phyloP scores from a whole-genome alignment of 1,140 invertebrate genomes.

The Drosophila asahinai region DNA sequence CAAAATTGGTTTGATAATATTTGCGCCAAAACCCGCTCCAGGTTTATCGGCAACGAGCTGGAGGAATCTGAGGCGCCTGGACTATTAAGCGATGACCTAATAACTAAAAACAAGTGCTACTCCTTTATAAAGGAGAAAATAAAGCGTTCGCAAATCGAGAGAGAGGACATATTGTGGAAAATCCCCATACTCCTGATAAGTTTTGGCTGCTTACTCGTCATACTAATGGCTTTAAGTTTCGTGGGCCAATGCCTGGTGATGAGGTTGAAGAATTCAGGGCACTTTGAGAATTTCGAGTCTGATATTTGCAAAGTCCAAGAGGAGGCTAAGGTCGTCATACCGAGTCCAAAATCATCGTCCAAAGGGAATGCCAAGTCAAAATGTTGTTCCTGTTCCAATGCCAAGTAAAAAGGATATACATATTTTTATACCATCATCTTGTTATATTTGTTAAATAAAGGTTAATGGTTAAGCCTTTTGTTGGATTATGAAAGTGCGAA shows the following conservation, averaged over 20 bases:
- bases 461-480: background rate
- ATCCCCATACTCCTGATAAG: constrained; percentile 34
- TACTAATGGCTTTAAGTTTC: constrained; percentile 18
- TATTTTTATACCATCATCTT: background rate
- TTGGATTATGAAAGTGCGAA: constrained; percentile 71
- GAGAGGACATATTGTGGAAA: constrained; percentile 41
- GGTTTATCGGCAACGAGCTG: constrained; percentile 14
- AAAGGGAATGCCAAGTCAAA: background rate
- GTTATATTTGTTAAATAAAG: constrained; percentile 11
- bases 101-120: constrained; percentile 54
- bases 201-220: constrained; percentile 16
- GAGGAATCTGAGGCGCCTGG: background rate
- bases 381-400: background rate
- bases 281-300: background rate
- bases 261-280: background rate
- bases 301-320: background rate
- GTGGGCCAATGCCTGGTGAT: constrained; percentile 9
- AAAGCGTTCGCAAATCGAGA: background rate
- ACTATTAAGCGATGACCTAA: background rate
- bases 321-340: no score
- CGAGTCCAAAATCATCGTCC: no score
- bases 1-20: constrained; percentile 48
- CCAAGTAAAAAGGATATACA: background rate
- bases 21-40: constrained; percentile 35
- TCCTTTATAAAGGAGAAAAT: constrained; percentile 28